These are phyloP conservation scores for Apocrypta bakeri DNA, from an alignment of 1,140 invertebrate genomes.

Conservation along the genomic window DNA sequence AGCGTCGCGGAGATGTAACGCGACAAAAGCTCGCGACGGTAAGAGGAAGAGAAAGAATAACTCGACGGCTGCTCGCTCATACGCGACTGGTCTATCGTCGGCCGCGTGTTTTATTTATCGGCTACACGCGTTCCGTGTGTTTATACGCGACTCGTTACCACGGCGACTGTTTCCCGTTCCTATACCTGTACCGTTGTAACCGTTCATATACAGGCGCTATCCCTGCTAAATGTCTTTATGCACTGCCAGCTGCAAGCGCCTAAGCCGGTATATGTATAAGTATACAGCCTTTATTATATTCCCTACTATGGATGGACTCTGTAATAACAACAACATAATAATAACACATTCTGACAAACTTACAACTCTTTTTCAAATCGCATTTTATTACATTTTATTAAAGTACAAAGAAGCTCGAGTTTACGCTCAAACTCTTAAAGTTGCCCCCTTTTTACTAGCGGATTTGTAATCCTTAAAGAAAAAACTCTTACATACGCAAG, in stretches of 20 bases:
- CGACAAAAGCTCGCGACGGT: no score
- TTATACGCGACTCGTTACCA: conserved; percentile 57
- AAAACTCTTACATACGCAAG: neutral
- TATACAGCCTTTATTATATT: no score
- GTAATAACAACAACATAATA: no score
- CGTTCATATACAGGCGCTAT: no score
- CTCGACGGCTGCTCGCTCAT: neutral
- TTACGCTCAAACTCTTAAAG: neutral
- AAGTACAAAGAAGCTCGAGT: conserved; percentile 33
- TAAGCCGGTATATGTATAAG: no score
- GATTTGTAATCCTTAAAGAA: no score
- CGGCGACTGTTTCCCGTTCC: conserved; percentile 53
- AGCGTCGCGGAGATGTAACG: no score
- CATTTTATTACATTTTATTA: conserved; percentile 25
- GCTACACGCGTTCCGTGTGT: neutral
- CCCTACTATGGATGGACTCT: no score
- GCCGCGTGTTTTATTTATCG: conserved; percentile 10
- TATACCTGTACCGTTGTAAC: no score
- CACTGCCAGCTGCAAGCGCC: no score
- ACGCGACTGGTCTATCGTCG: neutral
- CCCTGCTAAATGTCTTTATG: no score
- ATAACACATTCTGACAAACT: neutral
- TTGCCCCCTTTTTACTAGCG: neutral
- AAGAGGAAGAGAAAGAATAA: neutral
- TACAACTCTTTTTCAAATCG: conserved; percentile 10